Base-by-base conservation (phyloP, 2,888 invertebrate genomes). In the Platycheirus rosarum region DNA sequence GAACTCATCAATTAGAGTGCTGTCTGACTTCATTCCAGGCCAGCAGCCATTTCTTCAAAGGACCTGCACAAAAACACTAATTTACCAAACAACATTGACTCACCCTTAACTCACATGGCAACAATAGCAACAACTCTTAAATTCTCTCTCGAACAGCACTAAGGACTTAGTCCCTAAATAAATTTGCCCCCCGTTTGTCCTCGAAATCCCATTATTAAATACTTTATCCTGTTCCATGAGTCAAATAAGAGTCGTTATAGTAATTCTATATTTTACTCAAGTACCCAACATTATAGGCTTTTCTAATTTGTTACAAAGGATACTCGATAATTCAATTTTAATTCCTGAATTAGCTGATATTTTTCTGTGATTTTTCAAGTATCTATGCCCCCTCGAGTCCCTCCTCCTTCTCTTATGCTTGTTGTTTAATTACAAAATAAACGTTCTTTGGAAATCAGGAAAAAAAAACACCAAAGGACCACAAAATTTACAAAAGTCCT, bases 351-450 rank as follows among this genome's bases (percentile, higher is more conserved):
- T 14, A 32, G 6, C n/a, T 49, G 6, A 0, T 16, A 1, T 16
- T 51, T 32, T 16, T 11, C n/a, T 37, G 4, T 49, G 13, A 49
- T 9, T 51, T 48, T 48, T 7, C 3, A 9, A 11, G 11, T 4
- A 32, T 32, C 14, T 26, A 11, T 3, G 5, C 9, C 5, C 1
- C 29, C 7, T 32, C 29, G 8, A 55, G 40, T n/a, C n/a, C n/a
- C n/a, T n/a, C n/a, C n/a, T n/a, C n/a, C n/a, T n/a, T n/a, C n/a
- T n/a, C n/a, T n/a, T n/a, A n/a, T 57, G 40, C 18, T 44, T 44
- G 14, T 29, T 60, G 29, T 60, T 60, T 29, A 60, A 60, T 60
- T 60, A 60, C 16, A 60, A 60, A 60, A 32, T 32, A 44, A 60
- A 60, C 29, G 42, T 18, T 3, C 14, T 14, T 16, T 53, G 13